Percentiles rank a stretch among this genome's conserved stretches.
These are phyloP conservation scores for Dolichallabes microphthalmus DNA, from an alignment of 2,113 vertebrate genomes.

Conservation along the genomic window DNA sequence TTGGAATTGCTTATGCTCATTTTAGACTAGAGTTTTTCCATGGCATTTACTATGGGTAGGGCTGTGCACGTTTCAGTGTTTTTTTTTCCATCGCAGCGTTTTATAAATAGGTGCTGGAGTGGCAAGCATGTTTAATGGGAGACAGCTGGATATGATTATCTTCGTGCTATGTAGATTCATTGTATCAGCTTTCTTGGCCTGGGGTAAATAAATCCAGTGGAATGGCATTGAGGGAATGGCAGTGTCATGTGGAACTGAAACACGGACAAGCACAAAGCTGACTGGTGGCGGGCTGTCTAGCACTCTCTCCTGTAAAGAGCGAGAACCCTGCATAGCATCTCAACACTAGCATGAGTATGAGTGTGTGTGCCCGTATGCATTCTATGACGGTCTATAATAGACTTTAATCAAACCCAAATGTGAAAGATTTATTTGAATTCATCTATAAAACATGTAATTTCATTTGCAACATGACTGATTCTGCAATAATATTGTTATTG, in stretches of 20 bases:
- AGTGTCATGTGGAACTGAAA: slow-evolving; percentile 59
- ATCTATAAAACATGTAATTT: background rate
- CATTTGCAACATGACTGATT: background rate
- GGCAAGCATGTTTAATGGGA: slow-evolving; percentile 60
- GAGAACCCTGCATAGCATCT: slow-evolving; percentile 28
- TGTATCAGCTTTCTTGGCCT: slow-evolving; percentile 71
- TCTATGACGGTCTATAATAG: background rate
- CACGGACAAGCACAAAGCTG: slow-evolving; percentile 66
- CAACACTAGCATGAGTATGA: background rate
- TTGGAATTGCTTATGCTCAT: slow-evolving; percentile 9
- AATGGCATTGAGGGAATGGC: slow-evolving; percentile 63
- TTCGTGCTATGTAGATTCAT: slow-evolving; percentile 64
- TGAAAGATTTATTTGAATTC: background rate
- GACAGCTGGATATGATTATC: slow-evolving; percentile 74
- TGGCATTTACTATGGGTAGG: slow-evolving; percentile 50
- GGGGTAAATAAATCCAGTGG: slow-evolving; percentile 66
- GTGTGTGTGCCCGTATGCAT: background rate
- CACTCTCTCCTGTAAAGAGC: slow-evolving; percentile 48
- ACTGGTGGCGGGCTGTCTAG: slow-evolving; percentile 60
- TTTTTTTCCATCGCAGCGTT: slow-evolving; percentile 53
- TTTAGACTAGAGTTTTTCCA: slow-evolving; percentile 51
- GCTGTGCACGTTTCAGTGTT: slow-evolving; percentile 34
- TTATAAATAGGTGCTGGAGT: slow-evolving; percentile 66
- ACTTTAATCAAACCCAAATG: background rate
- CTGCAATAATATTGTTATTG: too few species aligned